Evolutionary conservation across 2,113 vertebrate species (phyloP).

Genomic region (Cepphus grylle): DNA sequence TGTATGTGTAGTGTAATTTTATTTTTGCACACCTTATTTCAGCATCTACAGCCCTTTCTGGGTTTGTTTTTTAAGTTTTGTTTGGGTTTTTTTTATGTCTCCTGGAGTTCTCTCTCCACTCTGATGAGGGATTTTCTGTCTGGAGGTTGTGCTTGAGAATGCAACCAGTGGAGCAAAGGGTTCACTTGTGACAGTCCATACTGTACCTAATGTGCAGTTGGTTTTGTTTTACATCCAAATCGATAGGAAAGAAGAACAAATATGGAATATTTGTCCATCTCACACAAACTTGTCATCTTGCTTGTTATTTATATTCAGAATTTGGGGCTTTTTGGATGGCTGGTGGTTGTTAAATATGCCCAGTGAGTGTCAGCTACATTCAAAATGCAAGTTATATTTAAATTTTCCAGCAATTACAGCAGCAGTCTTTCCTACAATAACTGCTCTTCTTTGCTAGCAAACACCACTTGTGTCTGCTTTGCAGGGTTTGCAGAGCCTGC

Average conservation of each 20-base stretch:
- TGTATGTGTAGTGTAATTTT: not conserved
- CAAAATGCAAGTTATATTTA: not conserved
- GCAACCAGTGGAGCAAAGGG: not conserved
- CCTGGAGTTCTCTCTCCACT: not conserved
- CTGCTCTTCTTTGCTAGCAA: not conserved
- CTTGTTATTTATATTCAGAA: not conserved
- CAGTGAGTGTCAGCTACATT: not conserved
- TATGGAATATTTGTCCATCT: not conserved
- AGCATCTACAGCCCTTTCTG: not conserved
- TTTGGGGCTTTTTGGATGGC: accelerated
- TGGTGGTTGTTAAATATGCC: not conserved
- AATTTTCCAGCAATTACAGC: not conserved
- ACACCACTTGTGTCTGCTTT: not conserved
- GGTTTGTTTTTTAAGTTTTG: not conserved
- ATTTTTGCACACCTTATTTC: not conserved
- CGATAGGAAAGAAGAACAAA: not conserved
- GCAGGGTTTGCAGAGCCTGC: not conserved
- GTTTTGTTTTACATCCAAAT: not conserved
- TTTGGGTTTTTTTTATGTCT: not conserved
- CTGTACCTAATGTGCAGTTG: not conserved
- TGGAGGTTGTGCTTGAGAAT: not conserved
- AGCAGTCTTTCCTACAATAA: not conserved
- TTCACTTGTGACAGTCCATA: not conserved
- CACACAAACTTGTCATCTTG: not conserved
- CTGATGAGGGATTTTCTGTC: not conserved